These are phyloP conservation scores for Mercenaria mercenaria DNA, from an alignment of 1,140 invertebrate species.

Conservation along the genomic window DNA sequence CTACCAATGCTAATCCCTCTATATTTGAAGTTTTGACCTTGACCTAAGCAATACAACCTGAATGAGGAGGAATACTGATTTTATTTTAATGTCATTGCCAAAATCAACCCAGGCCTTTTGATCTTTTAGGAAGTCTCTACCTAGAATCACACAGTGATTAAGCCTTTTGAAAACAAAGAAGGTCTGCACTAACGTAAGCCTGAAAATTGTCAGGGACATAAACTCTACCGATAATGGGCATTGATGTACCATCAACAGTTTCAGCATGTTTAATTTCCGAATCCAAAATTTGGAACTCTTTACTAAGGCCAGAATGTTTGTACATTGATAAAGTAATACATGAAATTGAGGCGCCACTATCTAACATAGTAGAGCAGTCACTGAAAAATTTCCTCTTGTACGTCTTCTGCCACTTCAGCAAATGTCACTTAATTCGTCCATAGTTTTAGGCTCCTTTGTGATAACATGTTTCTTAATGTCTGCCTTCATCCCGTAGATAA, in stretches of 20 bases:
- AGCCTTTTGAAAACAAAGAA: constrained; percentile 37
- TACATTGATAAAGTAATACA: constrained; percentile 27
- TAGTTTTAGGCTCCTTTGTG: neutral
- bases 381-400: constrained; percentile 26
- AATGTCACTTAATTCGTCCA: neutral
- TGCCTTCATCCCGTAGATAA: neutral
- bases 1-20: neutral
- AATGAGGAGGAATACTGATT: neutral
- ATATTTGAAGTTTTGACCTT: neutral
- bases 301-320: neutral
- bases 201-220: constrained; percentile 11
- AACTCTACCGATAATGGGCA: constrained; percentile 25
- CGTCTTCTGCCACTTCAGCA: neutral
- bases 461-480: neutral
- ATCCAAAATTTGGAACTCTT: neutral
- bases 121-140: constrained; percentile 27
- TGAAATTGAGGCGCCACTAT: constrained; percentile 40
- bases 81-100: constrained; percentile 12
- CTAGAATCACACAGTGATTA: constrained; percentile 13
- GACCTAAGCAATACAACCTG: neutral
- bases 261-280: constrained; percentile 13
- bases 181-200: neutral
- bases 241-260: constrained; percentile 17
- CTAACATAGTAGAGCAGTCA: constrained; percentile 21
- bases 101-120: constrained; percentile 38